A percentile compares a stretch with the other conserved stretches of the same genome.
These are phyloP conservation scores for Hippoglossus stenolepis DNA, from an alignment of 2,113 vertebrate genomes.

Conservation along the genomic window DNA sequence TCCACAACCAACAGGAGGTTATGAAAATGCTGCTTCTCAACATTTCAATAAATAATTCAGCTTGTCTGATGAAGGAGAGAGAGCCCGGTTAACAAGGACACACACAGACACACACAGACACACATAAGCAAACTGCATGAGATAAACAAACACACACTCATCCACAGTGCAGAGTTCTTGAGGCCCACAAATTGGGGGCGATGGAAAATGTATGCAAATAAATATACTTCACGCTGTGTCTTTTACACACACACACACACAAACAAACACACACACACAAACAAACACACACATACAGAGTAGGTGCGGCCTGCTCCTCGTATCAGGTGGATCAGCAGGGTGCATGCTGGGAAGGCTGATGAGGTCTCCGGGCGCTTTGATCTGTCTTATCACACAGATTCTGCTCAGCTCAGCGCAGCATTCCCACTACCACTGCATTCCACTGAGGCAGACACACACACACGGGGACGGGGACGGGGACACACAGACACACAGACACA, in stretches of 20 bases:
- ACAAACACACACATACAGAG: neutral
- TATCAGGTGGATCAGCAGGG: constrained; percentile 54
- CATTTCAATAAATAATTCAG: constrained; percentile 55
- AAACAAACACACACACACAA: neutral
- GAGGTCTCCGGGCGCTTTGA: constrained; percentile 60
- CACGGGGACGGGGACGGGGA: neutral
- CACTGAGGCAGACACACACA: constrained; percentile 35
- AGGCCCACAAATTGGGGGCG: neutral
- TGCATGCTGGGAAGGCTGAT: constrained; percentile 58
- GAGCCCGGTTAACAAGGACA: no score
- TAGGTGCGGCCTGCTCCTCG: constrained; percentile 6
- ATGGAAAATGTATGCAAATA: constrained; percentile 41
- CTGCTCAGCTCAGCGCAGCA: constrained; percentile 50
- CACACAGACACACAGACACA: constrained; percentile 24
- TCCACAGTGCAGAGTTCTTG: neutral
- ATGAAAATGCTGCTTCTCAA: constrained; percentile 26
- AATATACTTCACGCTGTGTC: neutral
- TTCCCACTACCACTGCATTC: constrained; percentile 45
- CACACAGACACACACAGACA: constrained; percentile 2
- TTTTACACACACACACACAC: neutral
- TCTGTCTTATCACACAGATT: constrained; percentile 61
- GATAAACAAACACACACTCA: constrained; percentile 32
- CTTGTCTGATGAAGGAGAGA: constrained; percentile 32
- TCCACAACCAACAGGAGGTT: neutral
- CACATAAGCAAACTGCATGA: constrained; percentile 17